A percentile compares a stretch with the other conserved stretches of the same genome.
phyloP scores from a whole-genome alignment of 1,140 invertebrate species.

The Micrasema minimum region DNA sequence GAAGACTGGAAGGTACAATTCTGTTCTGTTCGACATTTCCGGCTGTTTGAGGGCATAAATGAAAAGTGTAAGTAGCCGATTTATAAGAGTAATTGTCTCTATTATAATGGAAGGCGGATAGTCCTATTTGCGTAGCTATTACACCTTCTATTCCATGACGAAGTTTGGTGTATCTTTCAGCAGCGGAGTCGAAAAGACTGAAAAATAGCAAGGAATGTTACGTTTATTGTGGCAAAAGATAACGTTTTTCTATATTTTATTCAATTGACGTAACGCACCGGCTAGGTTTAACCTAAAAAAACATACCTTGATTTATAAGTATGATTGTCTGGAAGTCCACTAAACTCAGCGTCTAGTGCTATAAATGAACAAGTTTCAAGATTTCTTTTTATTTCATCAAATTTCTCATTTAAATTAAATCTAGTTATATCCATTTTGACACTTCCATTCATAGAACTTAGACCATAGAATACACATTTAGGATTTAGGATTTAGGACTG shows the following conservation, averaged over 20 bases:
- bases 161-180: slow-evolving; percentile 72
- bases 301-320: slow-evolving; percentile 65
- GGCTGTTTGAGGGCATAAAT: slow-evolving; percentile 73
- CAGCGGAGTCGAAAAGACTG: slow-evolving; percentile 77
- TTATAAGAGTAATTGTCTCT: slow-evolving; percentile 68
- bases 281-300: slow-evolving; percentile 44
- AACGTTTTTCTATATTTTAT: not conserved
- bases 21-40: slow-evolving; percentile 67
- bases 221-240: not conserved
- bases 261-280: not conserved
- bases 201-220: slow-evolving; percentile 55
- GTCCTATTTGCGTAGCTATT: slow-evolving; percentile 72
- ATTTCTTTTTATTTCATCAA: slow-evolving; percentile 63
- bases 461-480: too few relatives aligned
- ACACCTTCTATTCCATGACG: slow-evolving; percentile 69
- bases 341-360: slow-evolving; percentile 77
- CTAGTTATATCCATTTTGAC: slow-evolving; percentile 64
- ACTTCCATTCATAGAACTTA: too few relatives aligned
- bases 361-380: slow-evolving; percentile 68
- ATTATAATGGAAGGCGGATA: slow-evolving; percentile 71
- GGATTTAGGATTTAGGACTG: too few relatives aligned
- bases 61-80: slow-evolving; percentile 74
- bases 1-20: slow-evolving; percentile 73
- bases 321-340: slow-evolving; percentile 67
- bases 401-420: slow-evolving; percentile 65